Conservation (phyloP, 2,888 invertebrate species). For the Sinodicranocentrus sp. region DNA sequence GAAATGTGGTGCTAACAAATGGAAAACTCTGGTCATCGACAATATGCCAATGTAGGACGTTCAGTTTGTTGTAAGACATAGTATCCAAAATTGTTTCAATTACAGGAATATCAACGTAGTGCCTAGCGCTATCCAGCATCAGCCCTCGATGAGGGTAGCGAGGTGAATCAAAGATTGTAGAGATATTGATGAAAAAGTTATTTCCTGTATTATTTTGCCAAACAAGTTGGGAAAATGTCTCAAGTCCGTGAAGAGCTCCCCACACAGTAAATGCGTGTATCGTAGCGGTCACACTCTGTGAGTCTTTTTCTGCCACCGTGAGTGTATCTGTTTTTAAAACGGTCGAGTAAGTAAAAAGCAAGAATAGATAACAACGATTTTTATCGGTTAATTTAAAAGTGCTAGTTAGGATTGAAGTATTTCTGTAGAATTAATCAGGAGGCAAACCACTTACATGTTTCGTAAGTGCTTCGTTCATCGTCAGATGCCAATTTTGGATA, state of each 20-base stretch:
- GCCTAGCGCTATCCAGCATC: conserved; percentile 91
- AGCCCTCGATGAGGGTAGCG: conserved; percentile 90
- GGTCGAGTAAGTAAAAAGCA: too few relatives aligned
- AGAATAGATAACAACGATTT: not conserved
- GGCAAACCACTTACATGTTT: conserved; percentile 35
- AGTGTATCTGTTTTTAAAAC: conserved; percentile 20
- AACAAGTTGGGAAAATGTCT: conserved; percentile 90
- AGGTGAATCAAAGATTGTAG: conserved; percentile 86
- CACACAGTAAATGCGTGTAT: conserved; percentile 81
- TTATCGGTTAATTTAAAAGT: not conserved
- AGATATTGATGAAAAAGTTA: conserved; percentile 84
- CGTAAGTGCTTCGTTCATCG: conserved; percentile 62
- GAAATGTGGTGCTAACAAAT: conserved; percentile 88
- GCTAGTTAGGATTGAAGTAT: too few relatives aligned
- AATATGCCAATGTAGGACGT: conserved; percentile 87
- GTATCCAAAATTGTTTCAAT: conserved; percentile 87
- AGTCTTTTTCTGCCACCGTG: not conserved
- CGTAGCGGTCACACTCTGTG: not conserved
- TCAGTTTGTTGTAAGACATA: conserved; percentile 94
- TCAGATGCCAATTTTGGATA: conserved; percentile 66
- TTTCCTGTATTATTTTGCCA: conserved; percentile 77
- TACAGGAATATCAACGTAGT: conserved; percentile 85
- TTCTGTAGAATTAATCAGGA: not conserved
- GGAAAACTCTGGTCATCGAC: conserved; percentile 85
- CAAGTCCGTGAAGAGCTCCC: conserved; percentile 91